These are phyloP conservation scores for Catharus bicknelli DNA, from an alignment of 2,113 vertebrate genomes.

Conservation along the genomic window DNA sequence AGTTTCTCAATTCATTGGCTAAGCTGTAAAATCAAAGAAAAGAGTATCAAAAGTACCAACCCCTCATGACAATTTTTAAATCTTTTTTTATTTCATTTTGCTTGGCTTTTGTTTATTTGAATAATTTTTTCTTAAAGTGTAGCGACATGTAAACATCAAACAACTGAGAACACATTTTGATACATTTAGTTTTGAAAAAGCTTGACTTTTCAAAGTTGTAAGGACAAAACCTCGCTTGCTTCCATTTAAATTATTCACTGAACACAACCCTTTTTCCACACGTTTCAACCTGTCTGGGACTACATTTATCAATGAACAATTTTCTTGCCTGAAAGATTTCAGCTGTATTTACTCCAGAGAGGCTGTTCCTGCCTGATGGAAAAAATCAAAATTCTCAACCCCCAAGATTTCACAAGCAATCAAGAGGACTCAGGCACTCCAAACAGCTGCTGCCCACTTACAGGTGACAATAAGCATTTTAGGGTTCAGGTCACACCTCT, in stretches of 20 bases:
- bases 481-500: neutral
- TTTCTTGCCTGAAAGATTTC: neutral
- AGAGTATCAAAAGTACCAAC: neutral
- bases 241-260: neutral
- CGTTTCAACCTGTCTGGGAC: neutral
- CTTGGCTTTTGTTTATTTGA: neutral
- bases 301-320: neutral
- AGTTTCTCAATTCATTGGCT: neutral
- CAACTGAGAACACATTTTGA: neutral
- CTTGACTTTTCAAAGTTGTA: neutral
- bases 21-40: neutral
- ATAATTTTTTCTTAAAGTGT: neutral
- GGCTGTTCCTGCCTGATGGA: neutral
- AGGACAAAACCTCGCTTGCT: fast-evolving
- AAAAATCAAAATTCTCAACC: neutral
- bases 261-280: neutral
- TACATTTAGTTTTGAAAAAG: neutral
- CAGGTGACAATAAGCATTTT: neutral
- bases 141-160: neutral
- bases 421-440: neutral
- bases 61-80: fast-evolving
- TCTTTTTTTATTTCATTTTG: neutral
- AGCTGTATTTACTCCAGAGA: neutral
- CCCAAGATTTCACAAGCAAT: neutral
- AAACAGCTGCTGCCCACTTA: neutral